A percentile compares a stretch with the other conserved stretches of the same genome.
These are phyloP conservation scores for Cromileptes altivelis DNA, from an alignment of 2,113 vertebrate species.

Conservation along the genomic window DNA sequence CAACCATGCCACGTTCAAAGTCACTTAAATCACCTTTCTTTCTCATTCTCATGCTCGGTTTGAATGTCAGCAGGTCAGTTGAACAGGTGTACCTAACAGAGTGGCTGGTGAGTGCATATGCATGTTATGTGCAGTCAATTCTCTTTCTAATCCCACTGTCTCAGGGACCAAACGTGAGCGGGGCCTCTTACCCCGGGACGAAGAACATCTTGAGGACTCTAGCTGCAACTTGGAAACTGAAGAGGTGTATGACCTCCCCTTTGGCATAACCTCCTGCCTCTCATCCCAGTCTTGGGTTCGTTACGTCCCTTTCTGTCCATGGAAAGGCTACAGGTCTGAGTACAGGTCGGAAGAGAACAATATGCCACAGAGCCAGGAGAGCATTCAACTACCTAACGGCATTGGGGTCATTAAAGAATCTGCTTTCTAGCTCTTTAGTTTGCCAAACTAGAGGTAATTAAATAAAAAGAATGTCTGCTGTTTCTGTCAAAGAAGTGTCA, in stretches of 20 bases:
- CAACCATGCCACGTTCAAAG: too few relatives aligned
- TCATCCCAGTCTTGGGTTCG: constrained; percentile 78
- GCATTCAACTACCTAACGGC: background rate
- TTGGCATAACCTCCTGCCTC: constrained; percentile 83
- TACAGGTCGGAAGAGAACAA: background rate
- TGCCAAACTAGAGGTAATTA: background rate
- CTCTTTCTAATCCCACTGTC: background rate
- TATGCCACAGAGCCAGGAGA: fast-evolving
- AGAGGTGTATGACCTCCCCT: constrained; percentile 87
- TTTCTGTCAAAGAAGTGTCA: background rate
- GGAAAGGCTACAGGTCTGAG: background rate
- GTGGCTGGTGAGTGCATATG: too few relatives aligned
- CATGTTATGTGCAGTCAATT: background rate
- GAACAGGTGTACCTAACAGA: too few relatives aligned
- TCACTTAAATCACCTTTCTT: too few relatives aligned
- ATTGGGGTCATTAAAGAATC: background rate
- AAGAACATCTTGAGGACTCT: constrained; percentile 38
- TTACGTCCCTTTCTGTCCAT: constrained; percentile 87
- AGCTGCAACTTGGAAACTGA: constrained; percentile 22
- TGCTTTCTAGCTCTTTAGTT: background rate
- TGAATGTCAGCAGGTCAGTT: too few relatives aligned
- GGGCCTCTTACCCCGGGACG: constrained; percentile 82
- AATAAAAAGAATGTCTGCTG: background rate
- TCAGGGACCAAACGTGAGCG: constrained; percentile 87
- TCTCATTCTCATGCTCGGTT: too few relatives aligned